Percentiles rank a stretch among this genome's conserved stretches.
These are phyloP conservation scores for Tipula confusa DNA, from an alignment of 2,888 invertebrate genomes.

Conservation along the genomic window DNA sequence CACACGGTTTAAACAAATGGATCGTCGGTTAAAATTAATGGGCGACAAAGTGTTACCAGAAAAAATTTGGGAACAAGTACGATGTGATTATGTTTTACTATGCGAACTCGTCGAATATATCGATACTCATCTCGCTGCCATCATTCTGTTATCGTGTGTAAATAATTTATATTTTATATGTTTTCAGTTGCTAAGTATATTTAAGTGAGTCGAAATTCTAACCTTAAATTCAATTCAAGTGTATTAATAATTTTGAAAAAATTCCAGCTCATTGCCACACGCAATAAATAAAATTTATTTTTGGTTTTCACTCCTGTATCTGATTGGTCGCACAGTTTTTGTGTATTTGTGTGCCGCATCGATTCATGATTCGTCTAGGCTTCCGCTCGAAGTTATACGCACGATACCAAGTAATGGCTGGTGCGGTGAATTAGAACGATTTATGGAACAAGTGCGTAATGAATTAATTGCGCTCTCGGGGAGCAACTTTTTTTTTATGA, in stretches of 20 bases:
- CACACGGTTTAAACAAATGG: conserved; percentile 62
- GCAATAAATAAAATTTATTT: conserved; percentile 47
- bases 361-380: conserved; percentile 50
- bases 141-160: conserved; percentile 59
- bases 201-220: conserved; percentile 14
- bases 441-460: neutral
- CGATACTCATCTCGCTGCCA: conserved; percentile 56
- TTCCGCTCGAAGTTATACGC: conserved; percentile 49
- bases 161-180: conserved; percentile 66
- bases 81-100: conserved; percentile 59
- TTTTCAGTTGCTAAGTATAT: conserved; percentile 56
- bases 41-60: conserved; percentile 48
- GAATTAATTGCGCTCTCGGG: neutral
- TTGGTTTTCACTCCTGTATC: conserved; percentile 50
- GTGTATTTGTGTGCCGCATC: conserved; percentile 51
- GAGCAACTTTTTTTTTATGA: neutral
- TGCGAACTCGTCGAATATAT: conserved; percentile 55
- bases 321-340: conserved; percentile 47
- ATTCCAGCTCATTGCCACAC: conserved; percentile 35
- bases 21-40: conserved; percentile 41
- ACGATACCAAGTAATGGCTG: neutral
- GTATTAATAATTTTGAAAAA: no score
- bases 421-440: conserved; percentile 5
- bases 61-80: conserved; percentile 57
- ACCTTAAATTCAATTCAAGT: neutral